These are phyloP conservation scores for Luehdorfia chinensis DNA, from an alignment of 1,140 invertebrate species.

Conservation along the genomic window DNA sequence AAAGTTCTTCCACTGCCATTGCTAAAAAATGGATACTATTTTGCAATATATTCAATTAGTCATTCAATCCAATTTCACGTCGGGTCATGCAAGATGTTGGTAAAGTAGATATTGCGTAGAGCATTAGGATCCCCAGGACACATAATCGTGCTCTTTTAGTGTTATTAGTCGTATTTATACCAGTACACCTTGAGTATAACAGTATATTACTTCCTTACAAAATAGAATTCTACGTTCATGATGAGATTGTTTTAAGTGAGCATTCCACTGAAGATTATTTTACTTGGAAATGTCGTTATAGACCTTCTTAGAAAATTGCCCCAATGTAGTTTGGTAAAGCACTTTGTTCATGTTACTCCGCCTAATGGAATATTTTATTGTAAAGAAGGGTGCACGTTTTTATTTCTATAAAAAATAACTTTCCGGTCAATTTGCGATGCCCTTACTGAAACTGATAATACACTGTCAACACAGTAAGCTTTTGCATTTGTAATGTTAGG, in stretches of 20 bases:
- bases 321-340: not conserved
- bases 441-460: too few species aligned
- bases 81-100: conserved; percentile 18
- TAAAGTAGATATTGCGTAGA: conserved; percentile 18
- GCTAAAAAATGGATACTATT: too few species aligned
- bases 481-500: too few species aligned
- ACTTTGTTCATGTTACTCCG: not conserved
- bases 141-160: conserved; percentile 16
- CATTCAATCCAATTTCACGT: conserved; percentile 9
- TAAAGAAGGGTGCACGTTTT: too few species aligned
- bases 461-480: too few species aligned
- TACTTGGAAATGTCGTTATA: conserved; percentile 9
- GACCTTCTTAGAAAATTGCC: conserved; percentile 1
- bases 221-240: conserved; percentile 7
- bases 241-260: conserved; percentile 17
- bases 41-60: conserved; percentile 7
- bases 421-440: too few species aligned
- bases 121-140: conserved; percentile 7
- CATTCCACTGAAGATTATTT: conserved; percentile 15
- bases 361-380: not conserved
- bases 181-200: conserved; percentile 8
- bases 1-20: too few species aligned
- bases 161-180: conserved; percentile 12
- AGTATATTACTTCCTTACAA: conserved; percentile 8
- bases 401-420: too few species aligned